Base-by-base conservation (phyloP, 2,797 vertebrate genomes). In the Atherinosoma microstoma region DNA sequence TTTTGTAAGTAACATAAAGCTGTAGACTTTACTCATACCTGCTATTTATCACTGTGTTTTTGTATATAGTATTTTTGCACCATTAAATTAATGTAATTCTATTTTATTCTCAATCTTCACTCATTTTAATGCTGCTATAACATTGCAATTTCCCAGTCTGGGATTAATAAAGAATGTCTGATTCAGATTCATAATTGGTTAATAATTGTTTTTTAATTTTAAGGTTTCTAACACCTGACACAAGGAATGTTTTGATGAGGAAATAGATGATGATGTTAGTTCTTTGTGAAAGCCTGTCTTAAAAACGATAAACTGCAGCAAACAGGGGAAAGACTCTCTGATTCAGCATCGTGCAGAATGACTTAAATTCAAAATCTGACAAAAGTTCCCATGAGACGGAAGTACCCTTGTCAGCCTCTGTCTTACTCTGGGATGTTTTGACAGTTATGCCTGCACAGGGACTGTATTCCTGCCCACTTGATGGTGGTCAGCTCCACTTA, bases 371-470 rank as follows among this genome's bases (percentile, higher is more conserved):
- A 67, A 64, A 76, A 67, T 64, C n/a, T 78, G 73, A 84, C 79
- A 85, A 45, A 78, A 62, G 61, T 77, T 70, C 78, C 67, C 64
- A 38, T 38, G 12, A 16, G 59, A 34, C 58, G 47, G 32, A 34
- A n/a, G 40, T 35, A 24, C 45, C 75, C 66, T 45, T 67, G 49
- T 75, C 13, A n/a, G 56, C 67, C 67, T 67, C 75, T 80, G 78
- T 83, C 76, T 79, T 71, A 58, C 67, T 84, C 60, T 8, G 9
- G 13, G 49, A 82, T 62, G 27, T 30, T 83, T 71, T 87, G 85
- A 89, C 87, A 90, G 84, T 84, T 84, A 84, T 76, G 62, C 73
- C 29, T 70, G 75, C 73, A 27, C 45, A 64, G 79, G 76, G 83
- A 83, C 61, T 78, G 53, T 61, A 70, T 80, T 42, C 58, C 5